Evolutionary conservation across 2,113 vertebrate genomes (phyloP).

Genomic region (Hemichromis elongatus): DNA sequence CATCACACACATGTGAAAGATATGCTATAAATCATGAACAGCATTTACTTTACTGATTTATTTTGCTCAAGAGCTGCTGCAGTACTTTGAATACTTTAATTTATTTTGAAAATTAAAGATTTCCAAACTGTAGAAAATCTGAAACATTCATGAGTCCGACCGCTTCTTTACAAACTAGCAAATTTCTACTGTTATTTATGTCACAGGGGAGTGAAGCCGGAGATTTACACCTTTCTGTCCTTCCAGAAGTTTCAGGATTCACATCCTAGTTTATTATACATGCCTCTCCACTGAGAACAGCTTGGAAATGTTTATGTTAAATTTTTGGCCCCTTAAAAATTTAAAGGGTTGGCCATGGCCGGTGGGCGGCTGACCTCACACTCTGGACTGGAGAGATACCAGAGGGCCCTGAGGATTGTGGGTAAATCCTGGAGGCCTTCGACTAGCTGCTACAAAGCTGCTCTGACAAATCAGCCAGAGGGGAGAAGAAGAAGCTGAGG

Average conservation of each 20-base stretch:
- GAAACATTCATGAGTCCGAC: neutral
- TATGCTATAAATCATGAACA: neutral
- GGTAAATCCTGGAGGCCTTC: slow-evolving; percentile 32
- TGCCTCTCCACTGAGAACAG: slow-evolving; percentile 1
- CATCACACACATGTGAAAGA: neutral
- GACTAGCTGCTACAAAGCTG: slow-evolving; percentile 30
- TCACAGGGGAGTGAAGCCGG: neutral
- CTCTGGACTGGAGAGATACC: slow-evolving; percentile 24
- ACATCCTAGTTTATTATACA: neutral
- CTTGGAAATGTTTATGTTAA: slow-evolving; percentile 16
- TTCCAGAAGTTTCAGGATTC: slow-evolving; percentile 1
- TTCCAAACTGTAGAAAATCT: neutral
- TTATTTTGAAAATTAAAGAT: neutral
- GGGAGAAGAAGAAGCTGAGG: slow-evolving; percentile 18
- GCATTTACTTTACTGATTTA: neutral
- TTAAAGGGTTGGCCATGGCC: slow-evolving; percentile 19
- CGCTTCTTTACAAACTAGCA: neutral
- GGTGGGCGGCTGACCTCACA: slow-evolving; percentile 48
- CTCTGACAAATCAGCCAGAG: slow-evolving; percentile 36
- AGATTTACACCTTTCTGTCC: slow-evolving; percentile 6
- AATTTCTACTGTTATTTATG: neutral
- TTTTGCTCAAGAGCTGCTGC: neutral
- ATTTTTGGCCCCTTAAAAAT: slow-evolving; percentile 3
- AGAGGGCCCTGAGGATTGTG: slow-evolving; percentile 19
- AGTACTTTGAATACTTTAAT: neutral